Base-by-base conservation (phyloP, 1,140 invertebrate species). In the Brachionus calyciflorus region DNA sequence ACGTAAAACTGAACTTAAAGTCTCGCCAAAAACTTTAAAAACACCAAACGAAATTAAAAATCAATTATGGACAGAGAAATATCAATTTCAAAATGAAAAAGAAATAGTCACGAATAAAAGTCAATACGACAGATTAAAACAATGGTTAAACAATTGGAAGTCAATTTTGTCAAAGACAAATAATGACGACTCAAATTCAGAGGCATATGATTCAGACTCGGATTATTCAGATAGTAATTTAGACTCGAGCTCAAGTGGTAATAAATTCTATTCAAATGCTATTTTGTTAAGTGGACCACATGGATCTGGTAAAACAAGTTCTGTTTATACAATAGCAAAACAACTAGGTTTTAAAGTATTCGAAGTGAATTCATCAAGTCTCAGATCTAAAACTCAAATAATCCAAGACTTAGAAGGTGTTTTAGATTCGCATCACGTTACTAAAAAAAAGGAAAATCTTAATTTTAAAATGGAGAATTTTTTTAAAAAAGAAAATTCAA, bases 331-430 rank as follows among this genome's bases (percentile, higher is more conserved):
- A 3, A 80, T 94, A 57, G 93, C 93, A 40, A 89, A 91, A 80
- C 92, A 95, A 84, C 86, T 94, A 73, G 90, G 90, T 17, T 86
- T 91, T 85, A 85, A 93, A 92, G 90, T 96, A 9, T 88, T 96
- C 81, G 94, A 96, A 87, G 88, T 95, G 14, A 96, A 96, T 87
- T 90, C 92, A 10, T 92, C 92, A 7, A 91, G 90, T 78, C 90
- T 88, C 83, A 87, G 93, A 78, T 91, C 89, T 63, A 91, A 91
- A 81, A 92, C 90, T 82, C 88, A 91, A 78, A 85, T 91, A n/a
- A 82, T 91, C n/a, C 88, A 91, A 81, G 91, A 94, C 81, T 85
- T 95, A 4, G 91, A 92, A 80, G 93, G 95, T 86, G 93, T 93
- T 7, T 94, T 92, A 0, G 92, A 93, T 81, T 95, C 93, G 0